Percentiles rank a stretch among this genome's conserved stretches.
Evolutionary conservation across 1,140 invertebrate genomes (phyloP).

Genomic region (Platorchestia sp.): DNA sequence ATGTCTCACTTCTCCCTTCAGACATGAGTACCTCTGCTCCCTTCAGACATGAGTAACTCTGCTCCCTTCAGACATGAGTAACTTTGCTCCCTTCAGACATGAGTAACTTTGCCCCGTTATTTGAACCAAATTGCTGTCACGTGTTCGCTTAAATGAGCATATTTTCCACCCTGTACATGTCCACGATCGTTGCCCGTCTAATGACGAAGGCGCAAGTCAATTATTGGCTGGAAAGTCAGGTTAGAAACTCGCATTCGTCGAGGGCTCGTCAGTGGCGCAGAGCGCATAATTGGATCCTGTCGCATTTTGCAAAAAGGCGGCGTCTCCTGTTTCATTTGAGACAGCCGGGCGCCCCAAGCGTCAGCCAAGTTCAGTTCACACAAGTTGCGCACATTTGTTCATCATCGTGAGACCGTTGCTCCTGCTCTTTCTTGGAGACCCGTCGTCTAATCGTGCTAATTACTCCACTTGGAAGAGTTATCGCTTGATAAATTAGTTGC

Average conservation of each 20-base stretch:
- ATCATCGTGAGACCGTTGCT: not conserved
- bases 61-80: no score
- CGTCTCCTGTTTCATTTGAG: not conserved
- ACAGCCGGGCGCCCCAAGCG: not conserved
- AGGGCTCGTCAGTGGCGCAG: not conserved
- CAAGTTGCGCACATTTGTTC: conserved; percentile 14
- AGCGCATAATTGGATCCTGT: not conserved
- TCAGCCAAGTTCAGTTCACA: not conserved
- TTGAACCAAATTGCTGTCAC: no score
- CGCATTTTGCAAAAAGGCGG: not conserved
- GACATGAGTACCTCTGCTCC: no score
- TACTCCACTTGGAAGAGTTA: conserved; percentile 44
- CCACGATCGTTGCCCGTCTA: not conserved
- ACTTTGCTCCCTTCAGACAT: no score
- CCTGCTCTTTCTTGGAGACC: not conserved
- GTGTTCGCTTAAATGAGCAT: no score
- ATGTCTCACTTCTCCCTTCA: no score
- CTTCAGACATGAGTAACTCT: no score
- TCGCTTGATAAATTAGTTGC: conserved; percentile 39
- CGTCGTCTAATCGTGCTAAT: conserved; percentile 45
- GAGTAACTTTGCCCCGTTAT: no score
- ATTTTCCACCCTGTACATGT: no score
- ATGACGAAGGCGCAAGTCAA: not conserved
- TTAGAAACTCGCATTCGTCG: not conserved
- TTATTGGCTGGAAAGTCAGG: not conserved